Conservation (phyloP, 2,797 vertebrate genomes). For the Tiaroga cobitis region DNA sequence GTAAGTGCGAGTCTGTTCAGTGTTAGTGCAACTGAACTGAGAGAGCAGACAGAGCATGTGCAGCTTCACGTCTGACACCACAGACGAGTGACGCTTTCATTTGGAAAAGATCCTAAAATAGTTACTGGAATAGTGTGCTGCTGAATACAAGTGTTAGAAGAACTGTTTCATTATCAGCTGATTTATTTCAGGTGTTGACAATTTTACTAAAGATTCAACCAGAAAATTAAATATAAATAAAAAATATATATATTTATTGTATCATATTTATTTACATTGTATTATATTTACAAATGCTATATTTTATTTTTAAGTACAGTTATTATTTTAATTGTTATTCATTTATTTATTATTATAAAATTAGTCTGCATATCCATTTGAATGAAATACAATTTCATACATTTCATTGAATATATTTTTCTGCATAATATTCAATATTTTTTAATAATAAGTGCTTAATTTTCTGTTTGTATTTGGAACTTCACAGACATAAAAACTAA, state of each 20-base stretch:
- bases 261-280: background rate
- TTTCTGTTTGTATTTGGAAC: background rate
- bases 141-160: background rate
- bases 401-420: background rate
- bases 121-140: background rate
- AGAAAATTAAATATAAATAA: background rate
- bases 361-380: background rate
- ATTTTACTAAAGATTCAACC: background rate
- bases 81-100: background rate
- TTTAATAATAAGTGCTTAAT: background rate
- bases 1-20: background rate
- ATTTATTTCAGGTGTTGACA: background rate
- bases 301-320: background rate
- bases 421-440: background rate
- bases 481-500: background rate
- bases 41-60: slow-evolving; percentile 16
- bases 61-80: background rate
- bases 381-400: background rate
- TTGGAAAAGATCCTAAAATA: background rate
- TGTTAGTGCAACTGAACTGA: background rate
- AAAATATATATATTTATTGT: background rate
- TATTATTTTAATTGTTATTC: background rate
- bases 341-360: background rate
- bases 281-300: background rate
- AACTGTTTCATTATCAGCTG: background rate